phyloP scores from a whole-genome alignment of 1,140 invertebrate species.

The Samia ricini region DNA sequence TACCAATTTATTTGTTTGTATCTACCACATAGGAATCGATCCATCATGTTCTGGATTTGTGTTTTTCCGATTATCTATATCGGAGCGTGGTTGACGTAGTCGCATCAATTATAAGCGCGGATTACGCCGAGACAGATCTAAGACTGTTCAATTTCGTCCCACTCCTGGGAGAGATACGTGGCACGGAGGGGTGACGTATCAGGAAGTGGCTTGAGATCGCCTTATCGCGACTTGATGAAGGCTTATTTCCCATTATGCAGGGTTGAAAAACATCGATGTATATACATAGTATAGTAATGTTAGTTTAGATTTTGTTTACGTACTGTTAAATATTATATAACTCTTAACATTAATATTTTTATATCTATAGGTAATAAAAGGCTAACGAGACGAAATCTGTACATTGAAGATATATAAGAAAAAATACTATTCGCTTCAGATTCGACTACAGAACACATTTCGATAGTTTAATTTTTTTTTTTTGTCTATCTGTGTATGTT shows the following conservation, averaged over 20 bases:
- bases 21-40: constrained; percentile 30
- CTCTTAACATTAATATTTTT: too few species aligned
- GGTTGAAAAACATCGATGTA: background rate
- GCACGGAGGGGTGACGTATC: constrained; percentile 30
- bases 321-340: too few species aligned
- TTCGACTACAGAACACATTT: too few species aligned
- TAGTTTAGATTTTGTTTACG: background rate
- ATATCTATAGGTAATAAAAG: too few species aligned
- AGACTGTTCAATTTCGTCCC: constrained; percentile 70
- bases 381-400: too few species aligned
- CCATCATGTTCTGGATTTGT: constrained; percentile 70
- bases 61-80: constrained; percentile 73
- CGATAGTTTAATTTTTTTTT: too few species aligned
- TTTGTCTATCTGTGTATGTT: too few species aligned
- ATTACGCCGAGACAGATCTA: constrained; percentile 69
- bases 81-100: constrained; percentile 65
- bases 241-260: constrained; percentile 25
- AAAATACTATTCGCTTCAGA: too few species aligned
- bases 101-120: constrained; percentile 75
- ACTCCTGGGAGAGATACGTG: constrained; percentile 28
- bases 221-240: constrained; percentile 38
- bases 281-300: background rate
- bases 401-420: too few species aligned
- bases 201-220: constrained; percentile 40
- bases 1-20: constrained; percentile 6